These are phyloP conservation scores for Conus canariensis DNA, from an alignment of 2,888 invertebrate species.

Conservation along the genomic window DNA sequence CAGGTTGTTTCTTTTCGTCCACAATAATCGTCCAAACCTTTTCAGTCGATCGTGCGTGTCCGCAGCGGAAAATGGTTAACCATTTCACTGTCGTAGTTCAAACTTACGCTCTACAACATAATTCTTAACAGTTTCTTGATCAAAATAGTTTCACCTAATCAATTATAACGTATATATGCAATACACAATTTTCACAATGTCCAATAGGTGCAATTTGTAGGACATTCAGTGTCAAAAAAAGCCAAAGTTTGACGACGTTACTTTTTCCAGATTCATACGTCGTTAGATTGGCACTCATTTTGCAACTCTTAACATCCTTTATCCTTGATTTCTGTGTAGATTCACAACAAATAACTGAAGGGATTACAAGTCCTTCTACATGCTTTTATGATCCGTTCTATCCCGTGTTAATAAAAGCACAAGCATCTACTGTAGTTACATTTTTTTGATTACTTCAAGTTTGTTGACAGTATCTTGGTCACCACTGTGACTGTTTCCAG, in stretches of 20 bases:
- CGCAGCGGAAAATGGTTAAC: conserved; percentile 17
- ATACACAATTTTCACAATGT: background rate
- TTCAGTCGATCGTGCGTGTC: background rate
- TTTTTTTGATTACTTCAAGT: background rate
- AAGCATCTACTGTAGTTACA: background rate
- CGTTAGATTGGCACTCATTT: conserved; percentile 7
- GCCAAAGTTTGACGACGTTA: background rate
- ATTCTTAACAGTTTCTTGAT: background rate
- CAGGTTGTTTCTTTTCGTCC: background rate
- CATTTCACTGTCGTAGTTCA: background rate
- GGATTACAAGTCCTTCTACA: background rate
- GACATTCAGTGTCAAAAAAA: background rate
- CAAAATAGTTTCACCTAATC: background rate
- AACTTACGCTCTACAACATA: background rate
- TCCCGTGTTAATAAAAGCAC: background rate
- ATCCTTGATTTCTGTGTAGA: background rate
- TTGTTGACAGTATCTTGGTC: background rate
- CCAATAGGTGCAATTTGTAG: background rate
- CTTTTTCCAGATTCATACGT: conserved; percentile 15
- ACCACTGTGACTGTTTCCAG: background rate
- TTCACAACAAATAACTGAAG: too few species aligned
- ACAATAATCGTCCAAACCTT: background rate
- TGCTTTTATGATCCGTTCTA: background rate
- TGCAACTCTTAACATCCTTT: conserved; percentile 7
- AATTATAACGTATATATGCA: background rate